These are phyloP conservation scores for Atractosteus spatula DNA, from an alignment of 2,113 vertebrate genomes.

Conservation along the genomic window DNA sequence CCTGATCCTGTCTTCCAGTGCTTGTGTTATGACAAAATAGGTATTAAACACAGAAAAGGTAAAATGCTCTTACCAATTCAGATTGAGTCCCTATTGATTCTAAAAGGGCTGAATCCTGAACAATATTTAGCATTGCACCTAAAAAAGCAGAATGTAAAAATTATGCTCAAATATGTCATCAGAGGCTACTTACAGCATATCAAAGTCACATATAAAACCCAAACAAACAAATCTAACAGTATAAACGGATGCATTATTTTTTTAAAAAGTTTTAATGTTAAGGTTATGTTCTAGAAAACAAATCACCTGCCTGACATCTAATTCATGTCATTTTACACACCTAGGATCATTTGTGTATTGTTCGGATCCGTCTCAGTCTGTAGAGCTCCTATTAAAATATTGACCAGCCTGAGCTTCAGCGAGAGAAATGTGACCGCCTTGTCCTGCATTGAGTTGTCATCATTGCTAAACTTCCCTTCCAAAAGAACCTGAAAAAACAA, in stretches of 20 bases:
- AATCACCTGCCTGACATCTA: too few relatives aligned
- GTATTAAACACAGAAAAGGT: too few relatives aligned
- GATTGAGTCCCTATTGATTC: conserved; percentile 91
- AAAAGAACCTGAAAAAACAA: conserved; percentile 76
- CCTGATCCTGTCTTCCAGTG: too few relatives aligned
- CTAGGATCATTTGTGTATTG: conserved; percentile 95
- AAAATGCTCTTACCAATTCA: conserved; percentile 73
- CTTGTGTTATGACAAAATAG: too few relatives aligned
- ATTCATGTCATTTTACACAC: conserved; percentile 51
- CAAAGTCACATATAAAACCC: too few relatives aligned
- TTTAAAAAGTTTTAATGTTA: too few relatives aligned
- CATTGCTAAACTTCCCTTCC: conserved; percentile 93
- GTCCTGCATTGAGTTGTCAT: conserved; percentile 81
- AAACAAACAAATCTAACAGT: too few relatives aligned
- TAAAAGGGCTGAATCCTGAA: conserved; percentile 90
- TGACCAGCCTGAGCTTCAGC: conserved; percentile 88
- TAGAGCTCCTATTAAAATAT: conserved; percentile 91
- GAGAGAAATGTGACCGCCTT: conserved; percentile 91
- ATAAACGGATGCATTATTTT: too few relatives aligned
- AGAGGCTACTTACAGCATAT: neutral
- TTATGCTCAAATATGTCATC: neutral
- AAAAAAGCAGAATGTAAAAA: conserved; percentile 9
- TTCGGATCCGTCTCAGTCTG: conserved; percentile 92
- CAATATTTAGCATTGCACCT: conserved; percentile 97
- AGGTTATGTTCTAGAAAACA: too few relatives aligned